phyloP scores from a whole-genome alignment of 1,140 invertebrate genomes.

The Danaus plexippus region DNA sequence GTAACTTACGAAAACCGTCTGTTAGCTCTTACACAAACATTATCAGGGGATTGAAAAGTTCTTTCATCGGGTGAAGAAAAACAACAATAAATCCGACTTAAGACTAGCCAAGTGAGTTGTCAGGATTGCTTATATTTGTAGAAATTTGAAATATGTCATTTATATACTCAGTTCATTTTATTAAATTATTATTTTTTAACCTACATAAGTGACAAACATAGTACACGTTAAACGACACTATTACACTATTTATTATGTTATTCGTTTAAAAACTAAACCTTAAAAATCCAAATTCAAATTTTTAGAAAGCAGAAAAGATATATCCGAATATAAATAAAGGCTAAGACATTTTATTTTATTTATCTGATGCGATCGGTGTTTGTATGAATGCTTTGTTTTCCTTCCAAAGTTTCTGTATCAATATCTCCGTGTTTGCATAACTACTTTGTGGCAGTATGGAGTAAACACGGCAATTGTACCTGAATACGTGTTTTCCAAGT shows the following conservation, averaged over 20 bases:
- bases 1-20: conserved; percentile 17
- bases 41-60: conserved; percentile 51
- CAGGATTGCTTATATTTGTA: conserved; percentile 29
- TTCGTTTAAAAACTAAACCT: too few relatives aligned
- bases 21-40: conserved; percentile 56
- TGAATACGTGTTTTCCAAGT: conserved; percentile 15
- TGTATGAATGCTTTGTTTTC: conserved; percentile 29
- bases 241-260: too few relatives aligned
- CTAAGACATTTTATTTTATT: conserved; percentile 4
- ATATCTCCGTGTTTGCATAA: conserved; percentile 32
- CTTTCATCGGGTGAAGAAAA: conserved; percentile 43
- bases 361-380: conserved; percentile 13
- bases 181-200: too few relatives aligned
- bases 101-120: conserved; percentile 31
- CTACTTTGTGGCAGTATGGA: conserved; percentile 22
- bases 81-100: conserved; percentile 63
- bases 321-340: not conserved
- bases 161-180: too few relatives aligned
- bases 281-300: too few relatives aligned
- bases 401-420: conserved; percentile 28
- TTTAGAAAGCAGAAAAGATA: too few relatives aligned
- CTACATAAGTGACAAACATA: too few relatives aligned
- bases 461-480: conserved; percentile 26
- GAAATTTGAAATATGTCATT: too few relatives aligned
- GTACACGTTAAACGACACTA: too few relatives aligned